Conservation (phyloP, 2,888 invertebrate genomes). For the Drosophila helvetica region DNA sequence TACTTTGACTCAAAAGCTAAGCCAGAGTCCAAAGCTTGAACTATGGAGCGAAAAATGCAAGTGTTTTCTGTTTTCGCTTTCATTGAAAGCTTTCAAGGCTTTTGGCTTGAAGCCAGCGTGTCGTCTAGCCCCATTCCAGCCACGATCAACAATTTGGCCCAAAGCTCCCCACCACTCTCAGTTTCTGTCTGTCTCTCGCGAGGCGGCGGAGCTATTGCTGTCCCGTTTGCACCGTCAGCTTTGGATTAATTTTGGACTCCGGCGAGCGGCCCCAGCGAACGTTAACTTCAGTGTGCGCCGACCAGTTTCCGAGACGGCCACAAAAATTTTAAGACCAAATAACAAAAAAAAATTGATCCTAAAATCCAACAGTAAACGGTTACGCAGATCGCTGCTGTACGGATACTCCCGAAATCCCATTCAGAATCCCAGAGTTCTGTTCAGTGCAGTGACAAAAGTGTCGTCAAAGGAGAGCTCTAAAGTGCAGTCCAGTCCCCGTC, state of each 20-base stretch:
- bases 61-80: constrained; percentile 79
- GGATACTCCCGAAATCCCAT: constrained; percentile 10
- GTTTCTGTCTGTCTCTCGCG: constrained; percentile 39
- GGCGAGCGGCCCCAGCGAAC: constrained; percentile 78
- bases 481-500: constrained; percentile 35
- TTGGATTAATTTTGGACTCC: constrained; percentile 71
- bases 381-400: constrained; percentile 12
- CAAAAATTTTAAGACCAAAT: constrained; percentile 62
- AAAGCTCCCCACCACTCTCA: constrained; percentile 58
- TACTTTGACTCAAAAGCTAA: constrained; percentile 37
- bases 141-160: constrained; percentile 52
- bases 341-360: constrained; percentile 3
- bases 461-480: constrained; percentile 32
- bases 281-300: constrained; percentile 84
- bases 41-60: constrained; percentile 69
- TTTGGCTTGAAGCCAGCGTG: constrained; percentile 33
- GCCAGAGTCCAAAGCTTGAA: constrained; percentile 24
- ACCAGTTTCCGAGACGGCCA: constrained; percentile 85
- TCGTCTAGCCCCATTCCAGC: constrained; percentile 22
- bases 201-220: constrained; percentile 26
- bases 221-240: constrained; percentile 65
- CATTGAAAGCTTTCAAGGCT: constrained; percentile 78
- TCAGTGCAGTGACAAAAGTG: constrained; percentile 42
- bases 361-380: constrained; percentile 8
- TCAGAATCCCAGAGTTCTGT: constrained; percentile 7